Evolutionary conservation across 2,113 vertebrate genomes (phyloP), one percentile per base, ranked within the genome.

Genomic region (Microcebus murinus): DNA sequence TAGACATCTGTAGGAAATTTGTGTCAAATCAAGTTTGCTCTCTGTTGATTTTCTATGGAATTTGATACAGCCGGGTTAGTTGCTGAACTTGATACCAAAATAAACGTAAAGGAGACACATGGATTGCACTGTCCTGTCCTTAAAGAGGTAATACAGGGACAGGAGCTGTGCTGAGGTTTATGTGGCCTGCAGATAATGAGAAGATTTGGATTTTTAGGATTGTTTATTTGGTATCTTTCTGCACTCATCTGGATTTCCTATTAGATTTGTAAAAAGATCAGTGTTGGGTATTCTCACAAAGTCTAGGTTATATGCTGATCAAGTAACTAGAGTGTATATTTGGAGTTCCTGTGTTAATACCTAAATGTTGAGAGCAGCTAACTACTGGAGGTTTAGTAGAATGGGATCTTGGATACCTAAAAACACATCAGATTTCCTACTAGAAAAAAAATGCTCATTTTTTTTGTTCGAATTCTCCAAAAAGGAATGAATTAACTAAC

Each of bases 41-140:
- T 96, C 74, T 87, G 55, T 36, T 87, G n/a, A n/a, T 70, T 86
- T 95, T 85, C 68, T 50, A 50, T 68, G 34, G 20, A 29, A 67
- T 61, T 52, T 63, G 65, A n/a, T n/a, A 48, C 3, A 42, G 18
- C 12, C n/a, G 39, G 48, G 70, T 74, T 52, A 42, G 48, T 55
- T 45, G 57, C 81, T 93, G 67, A 73, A 34, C 21, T 29, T 80
- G 25, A 80, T 23, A 52, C 3, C 18, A 61, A 45, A 20, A 2
- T 63, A 29, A 42, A 57, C 13, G 11, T 39, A 36, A 70, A 70
- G 20, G 57, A 76, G 6, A n/a, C 45, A 18, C 5, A 34, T 81
- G 45, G 9, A 50, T 50, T 59, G 59, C 0, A 15, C 15, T 31
- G 3, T 39, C 29, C 34, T 71, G 15, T 52, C 15, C 12, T 86